Conservation (phyloP, 2,113 vertebrate genomes). For the Poicephalus gulielmi region DNA sequence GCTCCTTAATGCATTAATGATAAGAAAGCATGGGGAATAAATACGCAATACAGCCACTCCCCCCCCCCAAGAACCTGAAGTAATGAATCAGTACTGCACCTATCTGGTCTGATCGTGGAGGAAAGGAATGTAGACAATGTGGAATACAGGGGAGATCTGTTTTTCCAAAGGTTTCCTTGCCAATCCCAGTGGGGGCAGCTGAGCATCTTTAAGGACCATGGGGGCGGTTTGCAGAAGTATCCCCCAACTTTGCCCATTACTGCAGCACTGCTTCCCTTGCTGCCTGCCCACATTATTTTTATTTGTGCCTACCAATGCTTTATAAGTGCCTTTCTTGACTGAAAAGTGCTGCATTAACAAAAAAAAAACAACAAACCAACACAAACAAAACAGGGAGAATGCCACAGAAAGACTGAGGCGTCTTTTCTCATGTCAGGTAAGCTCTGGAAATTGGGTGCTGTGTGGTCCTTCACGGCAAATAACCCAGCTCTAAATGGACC, state of each 20-base stretch:
- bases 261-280: background rate
- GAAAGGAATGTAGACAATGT: background rate
- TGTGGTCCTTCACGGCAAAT: background rate
- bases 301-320: background rate
- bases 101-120: background rate
- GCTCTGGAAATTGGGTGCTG: background rate
- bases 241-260: background rate
- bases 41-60: background rate
- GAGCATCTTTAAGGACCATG: background rate
- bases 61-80: background rate
- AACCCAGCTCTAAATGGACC: background rate
- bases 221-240: background rate
- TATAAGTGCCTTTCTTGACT: background rate
- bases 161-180: background rate
- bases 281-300: background rate
- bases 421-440: background rate
- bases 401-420: background rate
- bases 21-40: conserved; percentile 67
- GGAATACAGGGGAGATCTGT: background rate
- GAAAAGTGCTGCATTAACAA: background rate
- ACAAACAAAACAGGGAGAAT: background rate
- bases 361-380: background rate
- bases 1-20: conserved; percentile 77
- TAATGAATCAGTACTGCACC: conserved; percentile 65
- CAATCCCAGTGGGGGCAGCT: background rate